Base-by-base conservation (phyloP, 2,797 vertebrate species). In the Enoplosus armatus region DNA sequence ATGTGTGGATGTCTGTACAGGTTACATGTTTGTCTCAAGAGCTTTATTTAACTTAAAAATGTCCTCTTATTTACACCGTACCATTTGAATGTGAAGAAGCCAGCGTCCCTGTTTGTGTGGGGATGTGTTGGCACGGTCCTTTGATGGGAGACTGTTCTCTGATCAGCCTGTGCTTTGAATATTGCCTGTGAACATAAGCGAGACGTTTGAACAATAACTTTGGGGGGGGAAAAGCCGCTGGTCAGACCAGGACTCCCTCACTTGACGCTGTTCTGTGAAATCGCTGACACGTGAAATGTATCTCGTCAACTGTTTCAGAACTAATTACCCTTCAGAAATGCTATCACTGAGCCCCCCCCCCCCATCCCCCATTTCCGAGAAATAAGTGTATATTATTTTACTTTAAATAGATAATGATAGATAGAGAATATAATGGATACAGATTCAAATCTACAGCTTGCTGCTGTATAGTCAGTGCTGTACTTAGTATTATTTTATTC, bases 251-350 rank as follows among this genome's bases (percentile, higher is more conserved):
- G 75, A 89, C 80, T 83, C 73, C 70, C 80, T 83, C 37, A 51
- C 79, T 79, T 73, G 54, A 81, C 16, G 60, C 83, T 86, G 82
- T 82, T 90, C 83, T 89, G 87, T 90, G 82, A 90, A 81, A 86
- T 66, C 66, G 60, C 81, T 91, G 92, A 94, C 92, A 92, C 90
- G 90, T 93, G 90, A 93, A 92, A 93, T 94, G 92, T 94, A 92
- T 91, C 67, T 80, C 73, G 45, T 79, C 80, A 87, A 86, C 82
- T 90, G 86, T 83, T 73, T 53, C 68, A 83, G 82, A 92, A 72
- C 80, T 79, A 77, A 86, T 84, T 83, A 50, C 66, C 76, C 74
- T 83, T 74, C 66, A 82, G 64, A 89, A 82, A 90, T 87, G 84
- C 93, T 89, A 74, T 82, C 84, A 85, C 88, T 92, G 89, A 94